A percentile compares a stretch with the other conserved stretches of the same genome.
Conservation (phyloP, 2,888 invertebrate species). For the Pyrocoelia pectoralis region DNA sequence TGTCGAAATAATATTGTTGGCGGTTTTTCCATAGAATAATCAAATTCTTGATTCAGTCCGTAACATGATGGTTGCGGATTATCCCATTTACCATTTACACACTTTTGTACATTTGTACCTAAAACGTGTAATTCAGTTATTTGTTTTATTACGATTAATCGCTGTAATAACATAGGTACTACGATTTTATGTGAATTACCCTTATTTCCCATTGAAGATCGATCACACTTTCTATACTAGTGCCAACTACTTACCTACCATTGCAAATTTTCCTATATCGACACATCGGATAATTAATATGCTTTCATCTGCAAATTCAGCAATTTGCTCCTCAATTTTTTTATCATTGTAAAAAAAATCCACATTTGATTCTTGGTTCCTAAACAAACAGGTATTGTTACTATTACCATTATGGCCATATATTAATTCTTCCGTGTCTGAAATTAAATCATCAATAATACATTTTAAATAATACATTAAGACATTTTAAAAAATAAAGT, state of each 20-base stretch:
- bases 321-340: slow-evolving; percentile 76
- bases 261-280: slow-evolving; percentile 86
- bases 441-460: slow-evolving; percentile 25
- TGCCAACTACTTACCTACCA: slow-evolving; percentile 62
- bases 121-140: slow-evolving; percentile 63
- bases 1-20: slow-evolving; percentile 86
- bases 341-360: slow-evolving; percentile 84
- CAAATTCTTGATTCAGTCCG: slow-evolving; percentile 85
- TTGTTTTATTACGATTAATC: no score
- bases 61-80: slow-evolving; percentile 80
- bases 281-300: slow-evolving; percentile 70
- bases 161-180: no score
- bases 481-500: not conserved
- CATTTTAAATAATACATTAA: no score
- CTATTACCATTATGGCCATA: slow-evolving; percentile 48
- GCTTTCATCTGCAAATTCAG: slow-evolving; percentile 80
- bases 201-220: no score
- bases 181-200: no score
- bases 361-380: slow-evolving; percentile 80
- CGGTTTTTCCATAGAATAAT: slow-evolving; percentile 87
- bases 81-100: slow-evolving; percentile 83
- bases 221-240: no score
- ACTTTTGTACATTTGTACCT: slow-evolving; percentile 75
- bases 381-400: slow-evolving; percentile 79
- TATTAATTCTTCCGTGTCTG: slow-evolving; percentile 53